phyloP scores from a whole-genome alignment of 1,140 invertebrate species.

The Pissodes strobi region DNA sequence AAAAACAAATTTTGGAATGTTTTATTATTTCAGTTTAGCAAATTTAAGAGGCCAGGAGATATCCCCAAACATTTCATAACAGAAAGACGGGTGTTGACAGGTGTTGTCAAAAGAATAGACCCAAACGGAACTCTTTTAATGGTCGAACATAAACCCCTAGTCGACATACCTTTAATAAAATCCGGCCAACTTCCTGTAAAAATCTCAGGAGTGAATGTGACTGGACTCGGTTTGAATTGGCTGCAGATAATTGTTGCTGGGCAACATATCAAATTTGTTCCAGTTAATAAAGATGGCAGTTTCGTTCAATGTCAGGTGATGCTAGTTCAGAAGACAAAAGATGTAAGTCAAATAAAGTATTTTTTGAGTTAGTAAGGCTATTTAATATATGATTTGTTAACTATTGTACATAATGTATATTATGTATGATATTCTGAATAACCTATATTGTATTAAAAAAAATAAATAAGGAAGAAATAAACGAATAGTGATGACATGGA shows the following conservation, averaged over 20 bases:
- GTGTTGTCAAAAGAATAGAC: constrained; percentile 57
- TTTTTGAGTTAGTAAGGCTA: neutral
- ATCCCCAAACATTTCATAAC: constrained; percentile 59
- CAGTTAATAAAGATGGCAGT: constrained; percentile 54
- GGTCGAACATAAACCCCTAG: constrained; percentile 60
- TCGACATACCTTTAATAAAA: constrained; percentile 53
- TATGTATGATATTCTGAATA: too few relatives aligned
- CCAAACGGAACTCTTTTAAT: constrained; percentile 57
- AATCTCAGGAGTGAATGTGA: constrained; percentile 59
- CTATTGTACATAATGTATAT: too few relatives aligned
- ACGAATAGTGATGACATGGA: too few relatives aligned
- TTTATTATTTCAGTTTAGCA: constrained; percentile 58
- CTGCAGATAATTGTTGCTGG: constrained; percentile 57
- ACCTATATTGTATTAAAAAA: neutral
- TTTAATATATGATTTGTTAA: neutral
- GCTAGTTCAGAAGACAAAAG: constrained; percentile 50
- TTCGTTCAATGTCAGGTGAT: constrained; percentile 58
- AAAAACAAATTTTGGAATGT: too few relatives aligned
- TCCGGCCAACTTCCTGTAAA: constrained; percentile 59
- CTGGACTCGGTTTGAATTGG: constrained; percentile 59
- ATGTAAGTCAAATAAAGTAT: constrained; percentile 35
- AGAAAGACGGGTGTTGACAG: constrained; percentile 55
- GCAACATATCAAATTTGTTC: constrained; percentile 57
- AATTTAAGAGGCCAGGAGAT: constrained; percentile 58
- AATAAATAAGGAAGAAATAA: too few relatives aligned